Base-by-base conservation (phyloP, 2,888 invertebrate species). In the Thalpophila matura region DNA sequence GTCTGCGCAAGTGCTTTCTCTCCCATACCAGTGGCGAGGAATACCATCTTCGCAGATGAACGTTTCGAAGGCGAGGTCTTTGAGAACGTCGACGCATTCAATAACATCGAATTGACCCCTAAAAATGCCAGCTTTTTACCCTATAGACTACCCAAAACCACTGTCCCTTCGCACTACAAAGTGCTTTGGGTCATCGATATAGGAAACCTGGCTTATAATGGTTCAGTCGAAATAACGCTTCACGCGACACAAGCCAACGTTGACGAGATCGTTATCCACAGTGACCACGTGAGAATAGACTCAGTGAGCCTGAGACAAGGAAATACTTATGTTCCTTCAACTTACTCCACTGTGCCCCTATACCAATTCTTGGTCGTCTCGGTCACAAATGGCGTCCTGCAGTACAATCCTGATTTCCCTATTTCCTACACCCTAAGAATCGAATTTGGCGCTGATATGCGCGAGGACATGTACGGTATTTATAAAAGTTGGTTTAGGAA, bases 151-250 rank as follows among this genome's bases (percentile, higher is more conserved):
- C 95, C 96, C 0, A 90, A 79, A 0, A 91, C 92, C 0, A 93
- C 97, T 0, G 74, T 59, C 14, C 97, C 97, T 0, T 70, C 53
- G 0, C 87, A 89, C 24, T 97, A 97, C 75, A 83, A 91, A 0
- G 80, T 97, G 0, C 69, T 88, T 0, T 89, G 97, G 80, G 79
- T 73, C 0, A 92, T 96, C 0, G 87, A 95, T 56, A 87, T 96
- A 6, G 3, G 5, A n/a, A 3, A 63, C 9, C 10, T 27, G 0
- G 46, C 67, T 0, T 95, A 95, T 55, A 40, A 64, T 1, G 96
- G 96, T 1, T 38, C 35, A 1, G 92, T 93, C 0, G 58, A 57
- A 0, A 96, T 96, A 4, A 7, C 78, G 0, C 47, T 94, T 0
- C 64, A 49, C 1, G 88, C 93, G 7, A 91, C 88, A 1, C 81